Evolutionary conservation across 2,113 vertebrate genomes (phyloP).

Genomic region (Miniopterus natalensis): DNA sequence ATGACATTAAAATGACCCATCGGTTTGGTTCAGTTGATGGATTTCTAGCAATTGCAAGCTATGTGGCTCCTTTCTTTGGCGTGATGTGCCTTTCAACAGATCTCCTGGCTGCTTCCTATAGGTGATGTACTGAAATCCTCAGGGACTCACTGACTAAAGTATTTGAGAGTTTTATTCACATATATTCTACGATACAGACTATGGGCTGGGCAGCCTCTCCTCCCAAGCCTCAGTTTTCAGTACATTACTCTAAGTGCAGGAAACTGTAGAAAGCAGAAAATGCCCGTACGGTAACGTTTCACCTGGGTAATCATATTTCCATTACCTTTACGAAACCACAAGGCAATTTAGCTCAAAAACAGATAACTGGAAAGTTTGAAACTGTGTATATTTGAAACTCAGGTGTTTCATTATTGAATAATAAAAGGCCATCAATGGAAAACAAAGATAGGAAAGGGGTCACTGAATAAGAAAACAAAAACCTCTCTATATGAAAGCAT

Average conservation of each 20-base stretch:
- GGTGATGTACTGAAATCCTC: background rate
- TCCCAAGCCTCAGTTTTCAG: slow-evolving; percentile 65
- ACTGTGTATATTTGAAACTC: background rate
- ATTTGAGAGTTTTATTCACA: slow-evolving; percentile 51
- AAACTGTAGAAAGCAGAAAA: slow-evolving; percentile 50
- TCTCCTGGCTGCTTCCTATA: slow-evolving; percentile 1
- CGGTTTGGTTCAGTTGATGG: background rate
- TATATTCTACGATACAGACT: slow-evolving; percentile 50
- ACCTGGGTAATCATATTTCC: slow-evolving; percentile 56
- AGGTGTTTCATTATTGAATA: slow-evolving; percentile 61
- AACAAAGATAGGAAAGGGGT: background rate
- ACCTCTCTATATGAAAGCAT: slow-evolving; percentile 41
- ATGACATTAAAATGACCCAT: background rate
- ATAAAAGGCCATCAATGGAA: slow-evolving; percentile 10
- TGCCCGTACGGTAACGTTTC: background rate
- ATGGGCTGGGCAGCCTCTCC: slow-evolving; percentile 32
- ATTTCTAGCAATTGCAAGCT: slow-evolving; percentile 34
- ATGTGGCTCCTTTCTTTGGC: slow-evolving; percentile 62
- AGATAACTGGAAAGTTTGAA: slow-evolving; percentile 70
- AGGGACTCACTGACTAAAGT: background rate
- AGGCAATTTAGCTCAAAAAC: slow-evolving; percentile 52
- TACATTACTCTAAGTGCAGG: slow-evolving; percentile 70
- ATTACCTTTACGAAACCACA: slow-evolving; percentile 44
- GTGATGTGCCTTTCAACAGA: background rate
- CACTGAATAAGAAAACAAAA: slow-evolving; percentile 55